phyloP scores from a whole-genome alignment of 2,113 vertebrate genomes.

The Cyprinodon variegatus region DNA sequence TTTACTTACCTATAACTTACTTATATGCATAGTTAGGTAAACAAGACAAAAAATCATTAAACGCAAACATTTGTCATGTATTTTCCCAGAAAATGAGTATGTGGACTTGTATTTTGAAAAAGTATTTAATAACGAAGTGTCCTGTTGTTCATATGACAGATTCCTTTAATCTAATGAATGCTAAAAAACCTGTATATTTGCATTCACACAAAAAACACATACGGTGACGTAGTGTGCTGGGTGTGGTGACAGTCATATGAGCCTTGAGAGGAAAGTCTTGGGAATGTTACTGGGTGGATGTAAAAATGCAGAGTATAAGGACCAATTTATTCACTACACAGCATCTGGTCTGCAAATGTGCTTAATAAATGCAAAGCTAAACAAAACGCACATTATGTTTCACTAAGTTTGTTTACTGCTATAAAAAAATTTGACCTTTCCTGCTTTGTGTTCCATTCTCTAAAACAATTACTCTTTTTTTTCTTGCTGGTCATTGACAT shows the following conservation, averaged over 20 bases:
- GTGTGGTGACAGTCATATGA: slow-evolving; percentile 31
- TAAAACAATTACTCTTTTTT: not conserved
- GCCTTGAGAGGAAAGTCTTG: slow-evolving; percentile 11
- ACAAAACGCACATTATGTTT: not conserved
- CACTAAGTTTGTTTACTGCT: slow-evolving; percentile 12
- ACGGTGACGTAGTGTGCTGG: slow-evolving; percentile 3
- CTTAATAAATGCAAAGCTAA: slow-evolving; percentile 6
- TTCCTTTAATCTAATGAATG: slow-evolving; percentile 5
- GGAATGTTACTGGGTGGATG: slow-evolving; percentile 20
- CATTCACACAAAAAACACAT: slow-evolving; percentile 9
- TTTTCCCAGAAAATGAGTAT: not conserved
- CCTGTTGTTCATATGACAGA: slow-evolving; percentile 22
- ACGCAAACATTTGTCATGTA: not conserved
- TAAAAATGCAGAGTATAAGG: slow-evolving; percentile 30
- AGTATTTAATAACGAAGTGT: slow-evolving; percentile 15
- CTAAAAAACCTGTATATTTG: slow-evolving; percentile 21
- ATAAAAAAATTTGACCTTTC: not conserved
- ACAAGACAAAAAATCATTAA: not conserved
- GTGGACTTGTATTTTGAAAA: not conserved
- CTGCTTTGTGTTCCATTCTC: not conserved
- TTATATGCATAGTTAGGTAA: not conserved
- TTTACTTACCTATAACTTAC: too few species aligned
- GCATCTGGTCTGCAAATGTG: slow-evolving; percentile 22
- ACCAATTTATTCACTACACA: slow-evolving; percentile 13
- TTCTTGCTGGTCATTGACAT: not conserved